A percentile compares a stretch with the other conserved stretches of the same genome.
phyloP scores from a whole-genome alignment of 2,888 invertebrate genomes.

The Psococerastis gibbosa region DNA sequence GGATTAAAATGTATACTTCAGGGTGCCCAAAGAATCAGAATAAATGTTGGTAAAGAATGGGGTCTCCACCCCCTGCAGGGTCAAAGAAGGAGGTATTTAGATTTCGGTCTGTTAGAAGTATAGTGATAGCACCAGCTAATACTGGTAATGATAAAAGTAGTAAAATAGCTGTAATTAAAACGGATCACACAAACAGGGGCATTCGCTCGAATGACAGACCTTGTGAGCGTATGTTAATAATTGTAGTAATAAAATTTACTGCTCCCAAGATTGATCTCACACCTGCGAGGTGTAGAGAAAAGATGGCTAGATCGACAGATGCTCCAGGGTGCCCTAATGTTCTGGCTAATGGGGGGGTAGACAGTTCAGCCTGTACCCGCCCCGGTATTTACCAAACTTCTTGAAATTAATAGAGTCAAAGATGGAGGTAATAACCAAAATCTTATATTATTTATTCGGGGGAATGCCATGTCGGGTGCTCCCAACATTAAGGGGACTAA shows the following conservation, averaged over 20 bases:
- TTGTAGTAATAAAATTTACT: constrained; percentile 61
- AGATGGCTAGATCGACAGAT: constrained; percentile 57
- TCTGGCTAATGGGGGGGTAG: constrained; percentile 45
- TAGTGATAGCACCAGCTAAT: constrained; percentile 60
- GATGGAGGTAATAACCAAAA: constrained; percentile 61
- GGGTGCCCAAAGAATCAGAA: constrained; percentile 81
- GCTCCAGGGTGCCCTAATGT: constrained; percentile 34
- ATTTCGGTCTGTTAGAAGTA: constrained; percentile 60
- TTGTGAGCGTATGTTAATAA: constrained; percentile 46
- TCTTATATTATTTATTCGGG: constrained; percentile 70
- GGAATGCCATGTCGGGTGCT: constrained; percentile 63
- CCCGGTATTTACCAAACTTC: constrained; percentile 44
- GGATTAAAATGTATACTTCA: constrained; percentile 72
- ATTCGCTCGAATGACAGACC: constrained; percentile 42
- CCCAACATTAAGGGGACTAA: constrained; percentile 55
- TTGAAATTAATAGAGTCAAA: constrained; percentile 39
- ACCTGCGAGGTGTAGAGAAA: constrained; percentile 55
- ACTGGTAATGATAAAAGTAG: constrained; percentile 39
- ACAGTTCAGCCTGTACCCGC: constrained; percentile 63
- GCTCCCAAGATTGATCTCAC: constrained; percentile 54
- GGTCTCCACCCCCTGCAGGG: constrained; percentile 59
- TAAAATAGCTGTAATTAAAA: constrained; percentile 39
- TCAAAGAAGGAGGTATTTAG: constrained; percentile 68
- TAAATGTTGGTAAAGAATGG: constrained; percentile 62
- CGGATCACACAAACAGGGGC: constrained; percentile 54